phyloP scores from a whole-genome alignment of 1,140 invertebrate genomes.

The Planococcus citri region DNA sequence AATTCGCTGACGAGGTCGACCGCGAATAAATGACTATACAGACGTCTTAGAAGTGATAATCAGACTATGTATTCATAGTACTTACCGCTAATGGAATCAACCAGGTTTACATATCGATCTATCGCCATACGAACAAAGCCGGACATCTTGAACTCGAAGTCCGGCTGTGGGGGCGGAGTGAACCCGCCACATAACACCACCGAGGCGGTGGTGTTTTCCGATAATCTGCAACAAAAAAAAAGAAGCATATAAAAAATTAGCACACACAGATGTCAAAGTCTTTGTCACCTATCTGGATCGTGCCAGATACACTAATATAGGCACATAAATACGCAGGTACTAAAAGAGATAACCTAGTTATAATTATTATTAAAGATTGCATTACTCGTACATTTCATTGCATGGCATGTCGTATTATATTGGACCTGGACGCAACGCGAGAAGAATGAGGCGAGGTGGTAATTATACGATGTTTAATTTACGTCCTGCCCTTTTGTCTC shows the following conservation, averaged over 20 bases:
- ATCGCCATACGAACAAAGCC: conserved; percentile 43
- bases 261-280: no score
- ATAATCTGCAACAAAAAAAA: not conserved
- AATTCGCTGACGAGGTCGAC: no score
- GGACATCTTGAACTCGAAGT: conserved; percentile 33
- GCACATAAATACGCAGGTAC: no score
- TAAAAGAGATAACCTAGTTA: not conserved
- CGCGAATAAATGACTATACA: no score
- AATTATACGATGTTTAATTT: not conserved
- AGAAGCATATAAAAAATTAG: not conserved
- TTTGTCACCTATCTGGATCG: not conserved
- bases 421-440: no score
- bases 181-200: conserved; percentile 12
- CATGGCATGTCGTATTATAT: no score
- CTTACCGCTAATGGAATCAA: conserved; percentile 38
- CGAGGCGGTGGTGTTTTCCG: conserved; percentile 15
- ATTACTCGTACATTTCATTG: not conserved
- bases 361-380: not conserved
- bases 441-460: not conserved
- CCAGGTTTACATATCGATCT: conserved; percentile 39
- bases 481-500: no score
- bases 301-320: no score
- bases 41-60: no score
- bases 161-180: not conserved
- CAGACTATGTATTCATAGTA: conserved; percentile 9